phyloP scores from a whole-genome alignment of 2,888 invertebrate species.

The Keiferia lycopersicella region DNA sequence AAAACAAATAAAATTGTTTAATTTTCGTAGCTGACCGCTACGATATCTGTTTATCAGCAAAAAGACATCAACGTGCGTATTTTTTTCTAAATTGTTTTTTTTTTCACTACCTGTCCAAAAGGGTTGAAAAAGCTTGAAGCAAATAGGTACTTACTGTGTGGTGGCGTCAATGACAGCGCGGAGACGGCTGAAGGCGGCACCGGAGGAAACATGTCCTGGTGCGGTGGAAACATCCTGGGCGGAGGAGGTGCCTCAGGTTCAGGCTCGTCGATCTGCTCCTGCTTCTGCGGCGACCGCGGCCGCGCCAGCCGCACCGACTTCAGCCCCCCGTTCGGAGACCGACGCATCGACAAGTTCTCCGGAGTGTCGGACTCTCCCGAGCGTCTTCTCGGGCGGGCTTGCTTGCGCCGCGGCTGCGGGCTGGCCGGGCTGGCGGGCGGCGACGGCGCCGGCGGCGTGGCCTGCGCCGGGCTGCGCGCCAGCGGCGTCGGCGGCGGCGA shows the following conservation, averaged over 20 bases:
- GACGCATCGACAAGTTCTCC: slow-evolving; percentile 84
- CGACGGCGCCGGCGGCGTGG: slow-evolving; percentile 69
- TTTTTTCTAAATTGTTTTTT: neutral
- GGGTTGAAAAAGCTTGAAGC: neutral
- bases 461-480: slow-evolving; percentile 72
- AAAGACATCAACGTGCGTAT: slow-evolving; percentile 11
- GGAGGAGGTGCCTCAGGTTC: slow-evolving; percentile 79
- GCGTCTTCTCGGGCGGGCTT: slow-evolving; percentile 91
- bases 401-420: slow-evolving; percentile 91
- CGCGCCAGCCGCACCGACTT: slow-evolving; percentile 70
- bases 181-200: slow-evolving; percentile 85
- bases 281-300: slow-evolving; percentile 68
- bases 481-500: slow-evolving; percentile 67
- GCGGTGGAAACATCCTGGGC: slow-evolving; percentile 78
- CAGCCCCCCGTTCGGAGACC: slow-evolving; percentile 66
- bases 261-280: slow-evolving; percentile 63
- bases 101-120: neutral
- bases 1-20: no score
- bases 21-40: slow-evolving; percentile 3
- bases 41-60: slow-evolving; percentile 34
- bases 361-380: slow-evolving; percentile 86
- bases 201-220: slow-evolving; percentile 86
- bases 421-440: slow-evolving; percentile 84
- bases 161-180: slow-evolving; percentile 89
- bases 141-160: slow-evolving; percentile 85